These are phyloP conservation scores for Dorcus parallelipipedus DNA, from an alignment of 2,888 invertebrate species.

Conservation along the genomic window DNA sequence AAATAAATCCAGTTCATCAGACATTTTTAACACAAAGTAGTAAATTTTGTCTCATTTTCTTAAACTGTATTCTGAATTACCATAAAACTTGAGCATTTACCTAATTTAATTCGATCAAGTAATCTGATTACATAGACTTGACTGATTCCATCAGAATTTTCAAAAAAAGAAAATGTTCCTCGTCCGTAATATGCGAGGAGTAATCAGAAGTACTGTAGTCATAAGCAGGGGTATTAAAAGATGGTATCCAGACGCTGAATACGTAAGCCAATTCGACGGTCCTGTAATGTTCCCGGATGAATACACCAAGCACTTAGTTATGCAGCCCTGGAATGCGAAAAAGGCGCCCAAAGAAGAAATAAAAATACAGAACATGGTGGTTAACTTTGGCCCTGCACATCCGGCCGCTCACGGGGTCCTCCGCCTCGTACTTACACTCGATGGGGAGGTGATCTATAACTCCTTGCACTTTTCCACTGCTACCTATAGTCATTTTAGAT, in stretches of 20 bases:
- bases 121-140: too few species aligned
- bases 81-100: too few species aligned
- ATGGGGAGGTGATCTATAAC: slow-evolving; percentile 63
- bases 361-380: slow-evolving; percentile 35
- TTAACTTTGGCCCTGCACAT: slow-evolving; percentile 89
- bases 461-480: slow-evolving; percentile 13
- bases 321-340: slow-evolving; percentile 5
- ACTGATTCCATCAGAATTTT: too few species aligned
- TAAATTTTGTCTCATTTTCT: too few species aligned
- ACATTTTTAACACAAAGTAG: too few species aligned
- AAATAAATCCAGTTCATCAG: too few species aligned
- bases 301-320: slow-evolving; percentile 26
- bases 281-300: slow-evolving; percentile 58
- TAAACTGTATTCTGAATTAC: too few species aligned
- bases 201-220: too few species aligned
- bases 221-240: neutral
- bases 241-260: slow-evolving; percentile 69
- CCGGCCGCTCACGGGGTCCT: slow-evolving; percentile 90
- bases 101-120: too few species aligned
- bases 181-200: too few species aligned
- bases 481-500: slow-evolving; percentile 45
- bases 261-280: slow-evolving; percentile 53
- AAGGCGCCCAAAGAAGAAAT: slow-evolving; percentile 19
- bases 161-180: too few species aligned
- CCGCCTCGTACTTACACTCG: slow-evolving; percentile 73